Evolutionary conservation across 2,113 vertebrate genomes (phyloP), one percentile per base, ranked within the genome.

Genomic region (Pelecanus crispus): DNA sequence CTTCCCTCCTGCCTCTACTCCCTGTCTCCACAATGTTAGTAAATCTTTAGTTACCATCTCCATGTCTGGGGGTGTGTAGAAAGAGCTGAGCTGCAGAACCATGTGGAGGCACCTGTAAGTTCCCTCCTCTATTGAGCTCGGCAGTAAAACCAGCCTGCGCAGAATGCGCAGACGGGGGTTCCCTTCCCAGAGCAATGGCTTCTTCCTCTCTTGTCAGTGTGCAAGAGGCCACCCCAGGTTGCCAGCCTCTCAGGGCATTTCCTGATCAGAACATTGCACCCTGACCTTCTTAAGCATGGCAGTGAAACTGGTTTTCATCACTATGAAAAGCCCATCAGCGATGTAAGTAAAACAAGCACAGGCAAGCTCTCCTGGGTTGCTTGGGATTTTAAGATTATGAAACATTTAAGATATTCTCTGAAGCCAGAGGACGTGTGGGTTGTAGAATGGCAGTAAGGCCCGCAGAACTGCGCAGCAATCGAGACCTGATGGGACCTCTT

Each of bases 331-430:
- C 45, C 19, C 31, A 62, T 58, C 50, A 62, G 59, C 42, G 88
- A 42, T 62, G 83, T 74, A 86, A 88, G 88, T 79, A 86, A 92
- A 90, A 86, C 50, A 62, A 84, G 67, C 59, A 55, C 28, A 84
- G 77, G 40, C 67, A 94, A 86, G 38, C 45, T 66, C 36, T 77
- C 49, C 32, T 62, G 31, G 38, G 22, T 34, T 62, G n/a, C 36
- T 50, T 74, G 59, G 38, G 36, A 86, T 78, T 74, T 92, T 58
- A 91, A 66, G 42, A n/a, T 78, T 89, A 78, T 67, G 47, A 94
- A 92, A 95, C 38, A 91, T 17, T 81, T 25, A 81, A 81, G 88
- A 45, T 6, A 6, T 38, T 78, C 78, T 88, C 68, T 74, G 83
- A 66, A 94, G 67, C 20, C 14, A 32, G 40, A 45, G 47, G 42